These are phyloP conservation scores for Drosophila helvetica DNA, from an alignment of 2,888 invertebrate species.

Conservation along the genomic window DNA sequence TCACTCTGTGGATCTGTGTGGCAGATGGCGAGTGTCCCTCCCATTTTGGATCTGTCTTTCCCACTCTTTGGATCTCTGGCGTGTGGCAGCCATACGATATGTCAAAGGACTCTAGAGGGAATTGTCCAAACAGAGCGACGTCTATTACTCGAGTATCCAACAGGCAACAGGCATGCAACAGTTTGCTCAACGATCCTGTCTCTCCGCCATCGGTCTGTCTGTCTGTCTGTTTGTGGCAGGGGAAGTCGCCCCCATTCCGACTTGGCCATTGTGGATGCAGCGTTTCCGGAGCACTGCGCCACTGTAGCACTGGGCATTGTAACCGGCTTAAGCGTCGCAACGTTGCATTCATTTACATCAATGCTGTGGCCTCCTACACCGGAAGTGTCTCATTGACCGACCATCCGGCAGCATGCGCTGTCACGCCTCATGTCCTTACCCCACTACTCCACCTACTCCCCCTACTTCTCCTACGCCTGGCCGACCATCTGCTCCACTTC, in stretches of 20 bases:
- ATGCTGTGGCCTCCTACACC: slow-evolving; percentile 91
- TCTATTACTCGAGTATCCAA: slow-evolving; percentile 31
- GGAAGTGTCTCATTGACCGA: slow-evolving; percentile 89
- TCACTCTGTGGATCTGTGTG: slow-evolving; percentile 2
- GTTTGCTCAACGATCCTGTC: slow-evolving; percentile 87
- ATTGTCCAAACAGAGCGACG: slow-evolving; percentile 18
- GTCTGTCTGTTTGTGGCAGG: background rate
- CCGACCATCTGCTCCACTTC: slow-evolving; percentile 87
- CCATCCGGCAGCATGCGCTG: slow-evolving; percentile 89
- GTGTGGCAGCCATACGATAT: background rate
- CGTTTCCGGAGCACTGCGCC: slow-evolving; percentile 89
- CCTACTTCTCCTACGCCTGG: slow-evolving; percentile 83
- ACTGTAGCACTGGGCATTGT: slow-evolving; percentile 87
- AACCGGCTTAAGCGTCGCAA: slow-evolving; percentile 86
- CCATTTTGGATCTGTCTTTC: background rate
- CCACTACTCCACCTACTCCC: slow-evolving; percentile 43
- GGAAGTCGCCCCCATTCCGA: slow-evolving; percentile 84
- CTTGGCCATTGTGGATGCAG: slow-evolving; percentile 89
- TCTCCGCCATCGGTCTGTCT: slow-evolving; percentile 74
- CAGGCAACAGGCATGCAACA: slow-evolving; percentile 89
- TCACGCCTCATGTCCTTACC: slow-evolving; percentile 89
- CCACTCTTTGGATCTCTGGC: background rate
- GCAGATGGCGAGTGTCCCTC: background rate
- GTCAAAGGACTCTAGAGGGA: background rate
- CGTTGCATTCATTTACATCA: slow-evolving; percentile 91